Percentiles rank a stretch among this genome's conserved stretches.
These are phyloP conservation scores for Marasmarcha lunaedactyla DNA, from an alignment of 2,888 invertebrate genomes.

Conservation along the genomic window DNA sequence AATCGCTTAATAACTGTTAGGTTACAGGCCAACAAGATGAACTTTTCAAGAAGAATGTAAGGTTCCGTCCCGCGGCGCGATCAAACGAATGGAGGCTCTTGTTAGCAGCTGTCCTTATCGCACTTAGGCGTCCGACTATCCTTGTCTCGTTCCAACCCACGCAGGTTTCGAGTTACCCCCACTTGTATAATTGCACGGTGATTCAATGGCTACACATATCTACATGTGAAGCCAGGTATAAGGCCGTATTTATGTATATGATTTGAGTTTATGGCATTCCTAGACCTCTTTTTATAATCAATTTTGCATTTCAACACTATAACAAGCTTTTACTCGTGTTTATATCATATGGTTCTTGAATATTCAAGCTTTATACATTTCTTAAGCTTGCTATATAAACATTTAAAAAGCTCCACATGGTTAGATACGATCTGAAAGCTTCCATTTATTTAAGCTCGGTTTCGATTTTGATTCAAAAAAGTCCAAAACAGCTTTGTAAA, in stretches of 20 bases:
- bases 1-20: conserved; percentile 56
- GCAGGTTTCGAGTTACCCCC: conserved; percentile 63
- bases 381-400: too few species aligned
- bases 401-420: too few species aligned
- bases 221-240: conserved; percentile 50
- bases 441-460: too few species aligned
- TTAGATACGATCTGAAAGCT: too few species aligned
- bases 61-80: conserved; percentile 65
- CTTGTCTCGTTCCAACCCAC: conserved; percentile 39
- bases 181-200: conserved; percentile 71
- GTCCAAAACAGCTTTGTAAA: conserved; percentile 3
- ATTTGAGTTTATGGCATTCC: conserved; percentile 36
- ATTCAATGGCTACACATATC: conserved; percentile 70
- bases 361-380: too few species aligned
- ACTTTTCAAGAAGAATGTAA: conserved; percentile 67
- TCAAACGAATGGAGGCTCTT: conserved; percentile 70
- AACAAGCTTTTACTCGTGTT: too few species aligned
- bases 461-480: too few species aligned
- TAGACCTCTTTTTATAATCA: conserved; percentile 34
- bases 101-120: conserved; percentile 53
- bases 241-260: conserved; percentile 59
- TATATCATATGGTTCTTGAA: too few species aligned
- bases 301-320: conserved; percentile 33
- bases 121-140: conserved; percentile 28
- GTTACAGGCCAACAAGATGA: conserved; percentile 60